Evolutionary conservation across 2,113 vertebrate genomes (phyloP).

Genomic region (Poecile atricapillus): DNA sequence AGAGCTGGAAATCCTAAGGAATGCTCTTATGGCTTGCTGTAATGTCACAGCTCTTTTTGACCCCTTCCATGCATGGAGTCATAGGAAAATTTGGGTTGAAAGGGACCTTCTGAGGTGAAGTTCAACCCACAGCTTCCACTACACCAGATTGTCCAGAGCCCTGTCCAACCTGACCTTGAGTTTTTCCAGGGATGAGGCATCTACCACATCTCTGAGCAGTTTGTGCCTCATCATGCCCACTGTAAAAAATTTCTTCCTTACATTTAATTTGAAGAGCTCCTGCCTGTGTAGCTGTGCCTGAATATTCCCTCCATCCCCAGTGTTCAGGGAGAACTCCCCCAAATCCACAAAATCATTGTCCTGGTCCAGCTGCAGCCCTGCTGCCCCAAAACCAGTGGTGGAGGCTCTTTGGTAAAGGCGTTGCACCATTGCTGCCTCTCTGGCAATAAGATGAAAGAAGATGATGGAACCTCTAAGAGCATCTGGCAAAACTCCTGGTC

Average conservation of each 20-base stretch:
- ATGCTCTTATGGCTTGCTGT: neutral
- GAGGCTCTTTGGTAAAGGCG: neutral
- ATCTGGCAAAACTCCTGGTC: neutral
- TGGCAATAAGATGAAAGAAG: neutral
- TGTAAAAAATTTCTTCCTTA: neutral
- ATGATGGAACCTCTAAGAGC: neutral
- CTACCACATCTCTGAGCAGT: neutral
- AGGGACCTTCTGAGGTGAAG: neutral
- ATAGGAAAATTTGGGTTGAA: neutral
- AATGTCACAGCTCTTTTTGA: neutral
- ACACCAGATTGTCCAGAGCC: neutral
- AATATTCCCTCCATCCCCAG: neutral
- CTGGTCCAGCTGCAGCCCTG: accelerated
- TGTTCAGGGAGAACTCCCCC: neutral
- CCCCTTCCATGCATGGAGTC: neutral
- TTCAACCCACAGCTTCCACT: neutral
- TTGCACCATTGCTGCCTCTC: neutral
- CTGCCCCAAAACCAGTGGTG: accelerated
- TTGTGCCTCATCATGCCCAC: neutral
- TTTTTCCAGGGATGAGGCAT: neutral
- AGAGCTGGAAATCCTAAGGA: neutral
- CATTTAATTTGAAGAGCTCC: neutral
- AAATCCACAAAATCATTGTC: neutral
- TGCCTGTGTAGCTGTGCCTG: neutral
- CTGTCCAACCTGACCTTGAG: neutral